Percentiles rank a stretch among this genome's conserved stretches.
Conservation (phyloP, 2,888 invertebrate species). For the Hartigia nigra region DNA sequence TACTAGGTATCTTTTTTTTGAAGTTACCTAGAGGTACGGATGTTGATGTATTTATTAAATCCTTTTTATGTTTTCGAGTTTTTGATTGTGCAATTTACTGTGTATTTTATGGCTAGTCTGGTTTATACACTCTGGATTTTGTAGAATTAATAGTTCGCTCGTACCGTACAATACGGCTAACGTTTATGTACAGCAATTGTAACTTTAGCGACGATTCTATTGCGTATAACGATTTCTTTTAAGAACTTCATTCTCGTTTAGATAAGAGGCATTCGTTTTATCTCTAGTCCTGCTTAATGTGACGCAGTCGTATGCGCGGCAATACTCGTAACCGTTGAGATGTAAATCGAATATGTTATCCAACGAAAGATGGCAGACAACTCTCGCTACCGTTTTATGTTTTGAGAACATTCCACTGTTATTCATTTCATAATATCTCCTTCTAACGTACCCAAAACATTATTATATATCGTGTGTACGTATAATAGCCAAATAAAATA, state of each 20-base stretch:
- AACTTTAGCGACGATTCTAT: neutral
- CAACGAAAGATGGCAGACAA: neutral
- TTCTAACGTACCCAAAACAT: neutral
- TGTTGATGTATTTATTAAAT: neutral
- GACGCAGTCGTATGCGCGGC: neutral
- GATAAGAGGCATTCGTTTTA: conserved; percentile 10
- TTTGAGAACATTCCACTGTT: neutral
- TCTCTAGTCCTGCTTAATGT: neutral
- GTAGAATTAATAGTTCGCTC: neutral
- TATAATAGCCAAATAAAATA: neutral
- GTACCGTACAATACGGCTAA: neutral
- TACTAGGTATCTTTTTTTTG: neutral
- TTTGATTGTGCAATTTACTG: neutral
- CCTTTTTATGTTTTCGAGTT: neutral
- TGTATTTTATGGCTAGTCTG: neutral
- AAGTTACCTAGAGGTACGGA: neutral
- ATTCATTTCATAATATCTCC: neutral
- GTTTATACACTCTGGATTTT: neutral
- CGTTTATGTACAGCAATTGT: neutral
- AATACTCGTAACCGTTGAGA: conserved; percentile 5
- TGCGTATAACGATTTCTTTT: conserved; percentile 7
- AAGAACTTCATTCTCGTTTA: conserved; percentile 16
- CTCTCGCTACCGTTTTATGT: neutral
- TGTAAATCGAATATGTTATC: neutral
- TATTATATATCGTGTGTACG: neutral